Conservation (phyloP, 2,888 invertebrate genomes). For the Globia sparganii region DNA sequence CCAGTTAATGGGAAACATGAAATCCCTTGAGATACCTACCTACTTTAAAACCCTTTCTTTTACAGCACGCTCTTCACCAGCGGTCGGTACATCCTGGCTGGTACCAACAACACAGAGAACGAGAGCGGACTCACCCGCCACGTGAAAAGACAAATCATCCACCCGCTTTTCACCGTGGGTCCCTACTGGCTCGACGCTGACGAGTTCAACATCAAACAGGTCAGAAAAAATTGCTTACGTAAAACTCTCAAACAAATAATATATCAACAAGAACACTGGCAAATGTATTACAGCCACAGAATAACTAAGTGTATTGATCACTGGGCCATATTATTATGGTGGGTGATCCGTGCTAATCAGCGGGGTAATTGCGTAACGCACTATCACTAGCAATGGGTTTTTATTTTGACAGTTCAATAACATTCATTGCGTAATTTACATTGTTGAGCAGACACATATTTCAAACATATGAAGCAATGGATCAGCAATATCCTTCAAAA, state of each 20-base stretch:
- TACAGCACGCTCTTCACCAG: conserved; percentile 79
- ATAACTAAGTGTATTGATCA: background rate
- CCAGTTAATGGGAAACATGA: no score
- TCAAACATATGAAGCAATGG: no score
- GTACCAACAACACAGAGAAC: conserved; percentile 81
- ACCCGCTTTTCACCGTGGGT: conserved; percentile 85
- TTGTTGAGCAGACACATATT: no score
- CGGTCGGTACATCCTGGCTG: conserved; percentile 79
- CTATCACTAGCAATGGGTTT: no score
- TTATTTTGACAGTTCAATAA: no score
- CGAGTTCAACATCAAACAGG: conserved; percentile 79
- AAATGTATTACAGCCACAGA: no score
- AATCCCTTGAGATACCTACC: no score
- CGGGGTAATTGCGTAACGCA: no score
- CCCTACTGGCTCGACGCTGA: conserved; percentile 85
- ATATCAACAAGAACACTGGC: background rate
- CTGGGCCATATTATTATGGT: background rate
- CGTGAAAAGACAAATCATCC: conserved; percentile 82
- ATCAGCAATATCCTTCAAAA: no score
- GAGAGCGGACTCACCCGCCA: conserved; percentile 72
- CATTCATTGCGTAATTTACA: no score
- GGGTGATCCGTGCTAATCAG: background rate
- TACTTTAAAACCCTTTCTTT: conserved; percentile 19
- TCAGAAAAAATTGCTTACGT: conserved; percentile 32
- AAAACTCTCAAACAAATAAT: background rate